These are phyloP conservation scores for Panzeria rudis DNA, from an alignment of 2,888 invertebrate genomes.

Conservation along the genomic window DNA sequence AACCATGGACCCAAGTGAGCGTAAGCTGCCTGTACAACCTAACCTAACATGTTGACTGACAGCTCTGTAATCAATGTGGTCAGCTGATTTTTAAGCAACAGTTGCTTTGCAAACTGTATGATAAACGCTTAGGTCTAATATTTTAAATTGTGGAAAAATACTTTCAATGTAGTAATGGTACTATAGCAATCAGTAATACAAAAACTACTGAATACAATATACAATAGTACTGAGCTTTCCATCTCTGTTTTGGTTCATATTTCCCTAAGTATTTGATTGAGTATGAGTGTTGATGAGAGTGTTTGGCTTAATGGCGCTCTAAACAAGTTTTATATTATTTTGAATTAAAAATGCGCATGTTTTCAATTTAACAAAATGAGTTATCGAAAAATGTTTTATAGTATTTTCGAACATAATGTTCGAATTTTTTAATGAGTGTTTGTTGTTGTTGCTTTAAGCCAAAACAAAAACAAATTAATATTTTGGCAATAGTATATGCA, in stretches of 20 bases:
- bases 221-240: background rate
- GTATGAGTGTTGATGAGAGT: background rate
- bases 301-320: constrained; percentile 33
- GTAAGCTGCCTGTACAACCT: too few relatives aligned
- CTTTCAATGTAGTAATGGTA: background rate
- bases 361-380: background rate
- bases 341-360: constrained; percentile 58
- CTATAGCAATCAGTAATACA: background rate
- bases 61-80: too few relatives aligned
- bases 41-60: too few relatives aligned
- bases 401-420: constrained; percentile 73
- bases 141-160: too few relatives aligned
- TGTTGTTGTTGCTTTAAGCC: constrained; percentile 20
- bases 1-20: too few relatives aligned
- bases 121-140: too few relatives aligned
- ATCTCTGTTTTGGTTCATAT: background rate
- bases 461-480: constrained; percentile 56
- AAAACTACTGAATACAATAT: background rate
- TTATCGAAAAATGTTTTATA: background rate
- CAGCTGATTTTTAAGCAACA: too few relatives aligned
- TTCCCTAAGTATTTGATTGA: background rate
- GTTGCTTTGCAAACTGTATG: too few relatives aligned
- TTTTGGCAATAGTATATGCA: constrained; percentile 33
- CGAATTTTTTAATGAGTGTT: constrained; percentile 52
- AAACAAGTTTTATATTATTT: constrained; percentile 33